Percentiles rank a stretch among this genome's conserved stretches.
phyloP scores from a whole-genome alignment of 2,113 vertebrate species.

The Cranoglanis bouderius region DNA sequence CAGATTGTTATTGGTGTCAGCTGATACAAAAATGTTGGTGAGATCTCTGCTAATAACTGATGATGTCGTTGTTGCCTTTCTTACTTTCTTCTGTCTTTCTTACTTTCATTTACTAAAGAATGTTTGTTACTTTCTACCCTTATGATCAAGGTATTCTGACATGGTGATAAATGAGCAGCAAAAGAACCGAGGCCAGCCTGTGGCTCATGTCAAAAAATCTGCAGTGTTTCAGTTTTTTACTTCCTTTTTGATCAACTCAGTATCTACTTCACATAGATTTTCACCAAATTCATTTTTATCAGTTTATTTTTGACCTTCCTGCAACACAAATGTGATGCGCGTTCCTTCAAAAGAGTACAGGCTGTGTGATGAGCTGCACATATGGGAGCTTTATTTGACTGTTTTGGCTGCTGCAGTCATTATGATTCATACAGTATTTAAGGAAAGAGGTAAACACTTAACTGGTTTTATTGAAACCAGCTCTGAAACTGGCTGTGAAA shows the following conservation, averaged over 20 bases:
- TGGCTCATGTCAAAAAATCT: neutral
- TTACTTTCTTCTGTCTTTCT: neutral
- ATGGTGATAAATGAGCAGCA: neutral
- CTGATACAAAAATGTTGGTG: neutral
- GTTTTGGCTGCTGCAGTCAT: conserved; percentile 43
- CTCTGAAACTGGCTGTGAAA: conserved; percentile 73
- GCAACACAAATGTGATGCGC: neutral
- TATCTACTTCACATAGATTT: neutral
- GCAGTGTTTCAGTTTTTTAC: neutral
- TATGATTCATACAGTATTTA: conserved; percentile 67
- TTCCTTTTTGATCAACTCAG: neutral
- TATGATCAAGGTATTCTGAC: neutral
- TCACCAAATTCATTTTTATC: neutral
- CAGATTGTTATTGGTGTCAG: neutral
- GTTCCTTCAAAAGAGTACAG: neutral
- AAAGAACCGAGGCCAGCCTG: neutral
- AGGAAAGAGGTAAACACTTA: conserved; percentile 60
- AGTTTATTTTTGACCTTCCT: neutral
- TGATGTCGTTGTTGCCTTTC: neutral
- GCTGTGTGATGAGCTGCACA: conserved; percentile 9
- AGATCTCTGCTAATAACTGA: too few species aligned
- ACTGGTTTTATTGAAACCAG: conserved; percentile 72
- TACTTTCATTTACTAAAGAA: neutral
- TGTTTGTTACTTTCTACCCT: neutral
- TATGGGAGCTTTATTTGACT: conserved; percentile 17